Conservation (phyloP, 2,113 vertebrate species). For the Ciconia boyciana region DNA sequence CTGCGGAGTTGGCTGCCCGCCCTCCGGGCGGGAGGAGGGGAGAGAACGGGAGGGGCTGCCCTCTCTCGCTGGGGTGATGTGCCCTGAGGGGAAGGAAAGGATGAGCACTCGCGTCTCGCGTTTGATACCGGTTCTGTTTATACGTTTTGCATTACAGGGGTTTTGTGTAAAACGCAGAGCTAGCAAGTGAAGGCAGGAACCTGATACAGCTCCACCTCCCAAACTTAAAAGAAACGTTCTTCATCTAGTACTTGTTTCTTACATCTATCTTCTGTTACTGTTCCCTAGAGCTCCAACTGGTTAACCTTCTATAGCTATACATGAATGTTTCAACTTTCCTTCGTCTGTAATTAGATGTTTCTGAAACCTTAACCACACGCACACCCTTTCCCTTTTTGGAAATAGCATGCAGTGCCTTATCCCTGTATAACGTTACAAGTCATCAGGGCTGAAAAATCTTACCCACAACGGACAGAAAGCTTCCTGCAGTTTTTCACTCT, state of each 20-base stretch:
- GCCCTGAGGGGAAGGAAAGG: accelerated
- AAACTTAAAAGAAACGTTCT: accelerated
- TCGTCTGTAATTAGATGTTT: not conserved
- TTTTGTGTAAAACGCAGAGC: accelerated
- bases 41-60: accelerated
- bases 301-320: not conserved
- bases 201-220: accelerated
- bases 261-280: accelerated
- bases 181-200: not conserved
- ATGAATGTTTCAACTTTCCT: not conserved
- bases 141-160: accelerated
- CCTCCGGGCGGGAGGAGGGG: too few relatives aligned
- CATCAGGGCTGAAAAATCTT: not conserved
- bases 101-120: accelerated
- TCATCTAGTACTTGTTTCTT: not conserved
- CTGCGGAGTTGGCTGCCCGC: not conserved
- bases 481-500: not conserved
- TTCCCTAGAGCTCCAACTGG: not conserved
- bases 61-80: accelerated
- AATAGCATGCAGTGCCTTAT: accelerated
- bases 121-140: accelerated
- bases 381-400: not conserved
- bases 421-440: not conserved
- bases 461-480: too few relatives aligned
- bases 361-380: not conserved